A percentile compares a stretch with the other conserved stretches of the same genome.
Conservation (phyloP, 2,888 invertebrate species). For the Ormyrus pomaceus region DNA sequence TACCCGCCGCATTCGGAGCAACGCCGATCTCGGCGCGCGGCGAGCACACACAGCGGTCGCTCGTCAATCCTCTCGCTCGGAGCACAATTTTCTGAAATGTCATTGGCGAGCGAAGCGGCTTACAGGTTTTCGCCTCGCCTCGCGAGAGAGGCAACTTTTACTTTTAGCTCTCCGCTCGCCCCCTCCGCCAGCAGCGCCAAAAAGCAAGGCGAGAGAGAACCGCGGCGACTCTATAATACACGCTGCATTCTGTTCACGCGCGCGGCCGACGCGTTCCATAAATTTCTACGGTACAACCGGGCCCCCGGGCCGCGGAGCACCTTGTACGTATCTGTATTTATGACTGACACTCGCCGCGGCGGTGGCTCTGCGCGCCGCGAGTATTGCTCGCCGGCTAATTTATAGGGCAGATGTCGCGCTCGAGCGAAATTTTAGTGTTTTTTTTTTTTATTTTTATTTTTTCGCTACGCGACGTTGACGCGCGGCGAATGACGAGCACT, state of each 20-base stretch:
- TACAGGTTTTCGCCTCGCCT: not conserved
- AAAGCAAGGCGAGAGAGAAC: not conserved
- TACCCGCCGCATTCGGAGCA: not conserved
- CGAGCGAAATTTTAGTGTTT: not conserved
- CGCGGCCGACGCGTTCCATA: not conserved
- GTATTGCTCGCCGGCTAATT: not conserved
- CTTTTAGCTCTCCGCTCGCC: constrained; percentile 12
- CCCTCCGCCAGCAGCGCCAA: not conserved
- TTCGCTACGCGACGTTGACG: not conserved
- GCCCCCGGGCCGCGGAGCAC: too few species aligned
- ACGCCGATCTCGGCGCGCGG: not conserved
- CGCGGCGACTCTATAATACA: not conserved
- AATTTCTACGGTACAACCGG: not conserved
- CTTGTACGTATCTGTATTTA: not conserved
- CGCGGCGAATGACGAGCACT: not conserved
- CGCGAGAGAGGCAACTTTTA: constrained; percentile 30
- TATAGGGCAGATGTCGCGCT: not conserved
- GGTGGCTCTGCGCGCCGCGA: not conserved
- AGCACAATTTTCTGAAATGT: constrained; percentile 17
- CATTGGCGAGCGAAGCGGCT: not conserved
- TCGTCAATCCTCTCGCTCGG: not conserved
- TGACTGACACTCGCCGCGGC: not conserved
- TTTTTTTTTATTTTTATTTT: not conserved
- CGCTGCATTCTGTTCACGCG: not conserved
- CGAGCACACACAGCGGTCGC: not conserved